Base-by-base conservation (phyloP, 2,797 vertebrate genomes). In the Oryzias sinensis region DNA sequence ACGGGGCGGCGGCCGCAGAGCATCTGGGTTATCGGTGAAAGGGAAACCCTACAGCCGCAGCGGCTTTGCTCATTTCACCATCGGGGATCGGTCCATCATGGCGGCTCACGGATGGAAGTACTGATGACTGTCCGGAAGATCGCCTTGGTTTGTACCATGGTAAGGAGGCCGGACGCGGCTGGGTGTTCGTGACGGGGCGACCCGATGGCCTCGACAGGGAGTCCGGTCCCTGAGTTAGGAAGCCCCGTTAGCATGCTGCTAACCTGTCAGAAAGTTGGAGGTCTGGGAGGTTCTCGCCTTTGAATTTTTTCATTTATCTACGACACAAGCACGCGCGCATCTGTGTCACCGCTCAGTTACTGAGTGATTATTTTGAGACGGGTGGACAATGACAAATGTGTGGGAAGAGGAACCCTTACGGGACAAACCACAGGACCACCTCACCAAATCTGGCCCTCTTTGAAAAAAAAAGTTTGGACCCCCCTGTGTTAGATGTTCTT, bases 141-240 rank as follows among this genome's bases (percentile, higher is more conserved):
- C 91, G 94, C 95, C 88, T 95, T 94, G 93, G 94, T 96, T 93
- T 96, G 95, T 95, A 96, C 94, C 91, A 96, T 95, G 95, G 95
- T 95, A 81, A 91, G 94, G 8, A 50, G 50, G 29, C 1, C 54
- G 14, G 45, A 9, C 17, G 15, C 6, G 40, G 55, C 14, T 27
- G 53, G 54, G 58, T 37, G 33, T 11, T 33, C 29, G 9, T 33
- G 9, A 2, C 29, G 29, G 29, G 29, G 8, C 8, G 27, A 29
- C 27, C 27, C 27, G 27, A 6, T 29, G 7, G 27, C 7, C 5
- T 6, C 1, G 14, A 15, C 42, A 2, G 9, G 7, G 43, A 56
- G 69, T 58, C 65, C 16, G 72, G 54, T 66, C 44, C 73, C 65
- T 69, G 68, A 53, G 83, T 33, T 62, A 49, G 54, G 33, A 49